Evolutionary conservation across 2,888 invertebrate genomes (phyloP), one percentile per base, ranked within the genome.

Genomic region (Archaeoteleia sp.): DNA sequence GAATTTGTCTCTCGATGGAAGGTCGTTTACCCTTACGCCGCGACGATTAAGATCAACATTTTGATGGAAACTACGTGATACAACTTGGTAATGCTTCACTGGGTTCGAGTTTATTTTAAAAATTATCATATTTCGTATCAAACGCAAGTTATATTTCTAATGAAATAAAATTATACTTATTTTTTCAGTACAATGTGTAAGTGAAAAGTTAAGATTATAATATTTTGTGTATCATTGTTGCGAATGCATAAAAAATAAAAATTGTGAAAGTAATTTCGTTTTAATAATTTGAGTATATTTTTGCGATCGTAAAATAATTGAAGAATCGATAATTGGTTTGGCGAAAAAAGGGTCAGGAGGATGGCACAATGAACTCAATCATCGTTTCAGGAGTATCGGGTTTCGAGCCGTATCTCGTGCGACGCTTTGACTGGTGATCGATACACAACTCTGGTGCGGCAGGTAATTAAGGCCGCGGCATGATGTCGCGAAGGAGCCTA

Each of bases 381-480:
- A 40, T 67, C 45, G 58, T 62, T 69, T 53, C 53, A 32, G 43
- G 49, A 27, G 46, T 48, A 62, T 46, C 53, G 57, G 8, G 51
- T 60, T 63, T 57, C 54, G 42, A 43, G 42, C 43, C 54, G 53
- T 60, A 46, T 66, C 34, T 61, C 43, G 40, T 40, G 8, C 5
- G 8, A 63, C 55, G 49, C 53, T 61, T 68, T 29, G 61, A 53
- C 53, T 60, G 48, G 37, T 69, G 70, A 72, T 74, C 71, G 70
- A 71, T 71, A 48, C 60, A 53, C 54, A 62, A 62, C 60, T 60
- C 48, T 17, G 42, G 45, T 20, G 40, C 32, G 54, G 48, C 42
- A 25, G 67, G 67, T 70, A 70, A 74, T 74, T 72, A 74, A 73
- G 73, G 65, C 35, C 49, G 70, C 49, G 65, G 42, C 30, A 40